Conservation (phyloP, 2,888 invertebrate genomes). For the Torymus texanus region DNA sequence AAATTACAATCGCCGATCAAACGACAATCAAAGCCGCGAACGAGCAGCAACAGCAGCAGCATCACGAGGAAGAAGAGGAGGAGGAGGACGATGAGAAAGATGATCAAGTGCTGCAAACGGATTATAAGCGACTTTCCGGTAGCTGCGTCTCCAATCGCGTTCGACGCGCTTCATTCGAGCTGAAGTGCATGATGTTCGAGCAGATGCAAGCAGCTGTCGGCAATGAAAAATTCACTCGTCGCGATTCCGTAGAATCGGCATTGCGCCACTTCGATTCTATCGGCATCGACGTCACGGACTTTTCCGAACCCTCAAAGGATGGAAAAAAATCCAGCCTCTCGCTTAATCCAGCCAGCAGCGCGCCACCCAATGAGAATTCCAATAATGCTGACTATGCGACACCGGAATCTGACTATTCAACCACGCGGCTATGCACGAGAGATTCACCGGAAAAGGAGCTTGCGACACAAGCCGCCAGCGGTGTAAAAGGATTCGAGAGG, state of each 20-base stretch:
- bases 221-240: slow-evolving; percentile 57
- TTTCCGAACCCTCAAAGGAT: slow-evolving; percentile 1
- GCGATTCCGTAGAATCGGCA: slow-evolving; percentile 67
- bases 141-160: slow-evolving; percentile 19
- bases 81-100: slow-evolving; percentile 10
- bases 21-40: slow-evolving; percentile 44
- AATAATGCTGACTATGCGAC: no score
- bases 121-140: no score
- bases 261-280: slow-evolving; percentile 65
- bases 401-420: no score
- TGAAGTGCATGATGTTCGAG: slow-evolving; percentile 50
- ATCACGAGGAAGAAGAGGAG: background rate
- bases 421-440: no score
- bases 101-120: slow-evolving; percentile 31
- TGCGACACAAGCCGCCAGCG: background rate
- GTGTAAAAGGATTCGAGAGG: slow-evolving; percentile 31
- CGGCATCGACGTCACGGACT: slow-evolving; percentile 56
- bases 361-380: no score
- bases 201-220: background rate
- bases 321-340: background rate
- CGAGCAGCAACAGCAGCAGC: background rate
- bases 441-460: no score
- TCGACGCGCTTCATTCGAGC: slow-evolving; percentile 56
- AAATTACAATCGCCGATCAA: slow-evolving; percentile 60
- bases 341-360: no score